Percentiles rank a stretch among this genome's conserved stretches.
phyloP scores from a whole-genome alignment of 2,113 vertebrate species.

The Columbina picui region DNA sequence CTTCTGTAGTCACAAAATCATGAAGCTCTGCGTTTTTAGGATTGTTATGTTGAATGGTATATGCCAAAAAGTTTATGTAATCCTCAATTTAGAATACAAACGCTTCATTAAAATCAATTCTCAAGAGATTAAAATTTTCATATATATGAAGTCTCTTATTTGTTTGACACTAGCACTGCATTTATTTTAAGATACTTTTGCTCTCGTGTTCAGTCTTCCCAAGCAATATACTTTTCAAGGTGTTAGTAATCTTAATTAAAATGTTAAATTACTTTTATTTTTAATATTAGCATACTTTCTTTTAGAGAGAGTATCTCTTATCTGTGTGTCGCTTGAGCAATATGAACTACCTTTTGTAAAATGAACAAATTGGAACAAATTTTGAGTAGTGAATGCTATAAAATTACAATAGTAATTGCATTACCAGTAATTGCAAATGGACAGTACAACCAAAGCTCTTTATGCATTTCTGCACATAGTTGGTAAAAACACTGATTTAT shows the following conservation, averaged over 20 bases:
- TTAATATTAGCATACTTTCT: background rate
- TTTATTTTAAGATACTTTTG: background rate
- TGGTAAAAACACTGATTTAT: background rate
- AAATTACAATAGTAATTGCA: background rate
- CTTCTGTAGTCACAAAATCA: background rate
- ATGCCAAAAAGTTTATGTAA: background rate
- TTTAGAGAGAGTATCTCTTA: background rate
- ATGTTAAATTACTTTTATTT: background rate
- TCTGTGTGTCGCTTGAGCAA: background rate
- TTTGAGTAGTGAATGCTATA: background rate
- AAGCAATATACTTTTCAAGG: background rate
- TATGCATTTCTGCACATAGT: background rate
- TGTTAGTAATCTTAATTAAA: background rate
- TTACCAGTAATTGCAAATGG: background rate
- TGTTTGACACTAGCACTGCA: background rate
- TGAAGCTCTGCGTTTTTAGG: background rate
- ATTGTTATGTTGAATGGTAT: background rate
- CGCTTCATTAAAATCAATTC: background rate
- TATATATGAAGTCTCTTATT: background rate
- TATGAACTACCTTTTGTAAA: background rate
- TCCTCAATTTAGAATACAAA: background rate
- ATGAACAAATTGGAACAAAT: background rate
- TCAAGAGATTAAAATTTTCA: background rate
- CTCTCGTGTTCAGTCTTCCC: background rate
- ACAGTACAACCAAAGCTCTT: rapidly evolving